phyloP scores from a whole-genome alignment of 2,797 vertebrate species.

The Pantherophis alleghaniensis region DNA sequence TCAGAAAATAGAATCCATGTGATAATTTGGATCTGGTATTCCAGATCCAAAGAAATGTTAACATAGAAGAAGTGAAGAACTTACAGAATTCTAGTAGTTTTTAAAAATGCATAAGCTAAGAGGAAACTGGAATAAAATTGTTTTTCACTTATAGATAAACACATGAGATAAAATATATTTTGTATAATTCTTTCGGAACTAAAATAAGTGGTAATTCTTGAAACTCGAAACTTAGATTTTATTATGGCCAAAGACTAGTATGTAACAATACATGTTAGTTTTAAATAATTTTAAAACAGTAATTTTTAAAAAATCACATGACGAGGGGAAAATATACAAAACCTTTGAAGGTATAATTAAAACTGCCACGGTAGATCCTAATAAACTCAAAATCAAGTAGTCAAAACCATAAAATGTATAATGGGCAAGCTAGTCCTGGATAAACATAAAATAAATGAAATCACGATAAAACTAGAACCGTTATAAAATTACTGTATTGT shows the following conservation, averaged over 20 bases:
- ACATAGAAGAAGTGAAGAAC: constrained; percentile 7
- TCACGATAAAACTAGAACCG: neutral
- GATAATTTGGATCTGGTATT: neutral
- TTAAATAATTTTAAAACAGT: neutral
- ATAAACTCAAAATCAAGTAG: neutral
- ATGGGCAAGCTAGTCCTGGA: neutral
- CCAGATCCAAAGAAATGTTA: constrained; percentile 2
- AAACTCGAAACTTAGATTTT: neutral
- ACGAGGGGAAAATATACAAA: neutral
- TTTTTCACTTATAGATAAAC: constrained; percentile 34
- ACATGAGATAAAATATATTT: constrained; percentile 12
- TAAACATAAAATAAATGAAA: neutral
- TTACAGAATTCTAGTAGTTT: constrained; percentile 22
- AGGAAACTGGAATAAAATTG: neutral
- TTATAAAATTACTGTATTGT: neutral
- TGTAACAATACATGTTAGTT: neutral
- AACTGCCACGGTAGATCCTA: neutral
- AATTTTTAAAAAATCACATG: neutral
- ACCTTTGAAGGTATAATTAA: neutral
- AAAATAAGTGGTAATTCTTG: constrained; percentile 1
- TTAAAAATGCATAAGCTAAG: constrained; percentile 18
- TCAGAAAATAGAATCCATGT: constrained; percentile 6
- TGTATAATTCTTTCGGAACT: neutral
- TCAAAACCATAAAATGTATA: neutral
- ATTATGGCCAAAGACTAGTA: neutral